Evolutionary conservation across 2,888 invertebrate genomes (phyloP).

Genomic region (Temnothorax rugatulus): DNA sequence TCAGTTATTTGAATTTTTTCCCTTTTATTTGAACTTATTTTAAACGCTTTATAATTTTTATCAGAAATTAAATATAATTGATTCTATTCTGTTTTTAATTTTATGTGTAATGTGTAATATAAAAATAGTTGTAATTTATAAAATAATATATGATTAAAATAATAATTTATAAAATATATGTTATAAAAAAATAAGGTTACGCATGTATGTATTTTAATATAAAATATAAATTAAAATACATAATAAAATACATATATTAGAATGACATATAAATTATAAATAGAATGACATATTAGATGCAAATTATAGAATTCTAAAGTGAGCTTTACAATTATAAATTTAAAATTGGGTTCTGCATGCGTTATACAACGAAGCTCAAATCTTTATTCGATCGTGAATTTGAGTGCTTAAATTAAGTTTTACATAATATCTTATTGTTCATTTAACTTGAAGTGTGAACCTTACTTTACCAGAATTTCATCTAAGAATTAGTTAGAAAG

Average conservation of each 20-base stretch:
- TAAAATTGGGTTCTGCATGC: background rate
- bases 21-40: background rate
- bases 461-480: conserved; percentile 29
- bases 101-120: too few species aligned
- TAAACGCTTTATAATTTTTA: background rate
- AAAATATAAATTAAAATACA: too few species aligned
- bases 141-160: too few species aligned
- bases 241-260: too few species aligned
- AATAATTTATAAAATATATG: too few species aligned
- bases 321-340: background rate
- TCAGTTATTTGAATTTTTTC: background rate
- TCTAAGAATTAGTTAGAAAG: conserved; percentile 35
- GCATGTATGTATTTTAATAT: too few species aligned
- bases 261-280: background rate
- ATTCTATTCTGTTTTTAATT: too few species aligned
- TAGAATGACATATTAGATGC: background rate
- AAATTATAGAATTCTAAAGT: background rate
- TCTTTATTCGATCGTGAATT: background rate
- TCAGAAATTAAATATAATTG: background rate
- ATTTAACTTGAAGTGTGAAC: conserved; percentile 23
- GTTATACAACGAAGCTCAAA: background rate
- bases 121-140: too few species aligned
- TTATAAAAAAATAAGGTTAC: too few species aligned
- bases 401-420: conserved; percentile 16
- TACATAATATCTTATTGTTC: conserved; percentile 13